phyloP scores from a whole-genome alignment of 2,797 vertebrate species.

The Orientallactaga sibirica region DNA sequence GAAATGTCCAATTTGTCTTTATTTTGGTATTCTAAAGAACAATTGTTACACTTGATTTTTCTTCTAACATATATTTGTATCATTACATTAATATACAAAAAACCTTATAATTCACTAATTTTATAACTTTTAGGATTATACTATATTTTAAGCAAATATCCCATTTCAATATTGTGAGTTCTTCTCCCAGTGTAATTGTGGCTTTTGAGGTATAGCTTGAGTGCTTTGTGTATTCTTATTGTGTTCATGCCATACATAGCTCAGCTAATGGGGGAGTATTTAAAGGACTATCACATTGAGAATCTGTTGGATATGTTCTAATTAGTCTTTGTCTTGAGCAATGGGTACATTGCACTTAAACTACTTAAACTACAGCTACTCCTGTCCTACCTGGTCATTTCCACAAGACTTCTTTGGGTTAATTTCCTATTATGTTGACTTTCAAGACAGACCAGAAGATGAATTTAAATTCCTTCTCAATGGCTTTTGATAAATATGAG shows the following conservation, averaged over 20 bases:
- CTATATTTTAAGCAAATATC: conserved; percentile 23
- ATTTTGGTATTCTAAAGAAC: conserved; percentile 53
- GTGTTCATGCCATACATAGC: conserved; percentile 25
- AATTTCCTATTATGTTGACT: conserved; percentile 50
- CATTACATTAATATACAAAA: conserved; percentile 29
- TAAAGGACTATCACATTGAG: neutral
- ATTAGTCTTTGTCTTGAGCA: conserved; percentile 47
- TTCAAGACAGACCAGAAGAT: neutral
- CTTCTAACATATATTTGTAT: neutral
- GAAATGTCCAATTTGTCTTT: conserved; percentile 49
- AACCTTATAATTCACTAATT: conserved; percentile 14
- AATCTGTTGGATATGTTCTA: neutral
- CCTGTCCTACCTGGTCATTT: conserved; percentile 8
- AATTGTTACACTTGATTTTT: neutral
- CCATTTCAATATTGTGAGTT: conserved; percentile 7
- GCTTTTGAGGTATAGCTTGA: conserved; percentile 33
- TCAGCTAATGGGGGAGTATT: conserved; percentile 19
- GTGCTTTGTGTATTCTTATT: conserved; percentile 26
- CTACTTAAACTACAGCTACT: no score
- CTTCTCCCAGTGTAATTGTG: neutral
- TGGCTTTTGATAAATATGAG: neutral
- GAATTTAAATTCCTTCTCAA: neutral
- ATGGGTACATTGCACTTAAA: conserved; percentile 11
- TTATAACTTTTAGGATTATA: conserved; percentile 34
- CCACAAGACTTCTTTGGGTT: conserved; percentile 22